Conservation (phyloP, 2,113 vertebrate species). For the Furnarius figulus region DNA sequence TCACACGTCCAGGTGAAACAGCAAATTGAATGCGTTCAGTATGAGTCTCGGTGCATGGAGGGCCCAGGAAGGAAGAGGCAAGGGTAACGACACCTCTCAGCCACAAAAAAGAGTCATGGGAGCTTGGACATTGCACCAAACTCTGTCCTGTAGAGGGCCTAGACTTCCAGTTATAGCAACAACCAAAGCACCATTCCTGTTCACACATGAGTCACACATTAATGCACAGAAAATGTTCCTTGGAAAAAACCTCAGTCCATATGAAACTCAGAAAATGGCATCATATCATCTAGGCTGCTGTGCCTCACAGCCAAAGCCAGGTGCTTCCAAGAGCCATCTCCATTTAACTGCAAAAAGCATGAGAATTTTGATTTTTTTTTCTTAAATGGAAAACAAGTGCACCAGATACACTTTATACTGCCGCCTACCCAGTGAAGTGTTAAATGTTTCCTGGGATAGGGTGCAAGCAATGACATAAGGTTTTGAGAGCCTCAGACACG, state of each 20-base stretch:
- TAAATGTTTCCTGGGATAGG: neutral
- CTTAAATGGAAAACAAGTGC: neutral
- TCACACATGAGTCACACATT: fast-evolving
- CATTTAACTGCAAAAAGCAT: neutral
- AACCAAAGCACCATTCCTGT: neutral
- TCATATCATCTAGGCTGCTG: neutral
- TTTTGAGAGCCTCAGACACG: neutral
- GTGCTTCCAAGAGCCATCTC: neutral
- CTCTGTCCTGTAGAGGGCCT: neutral
- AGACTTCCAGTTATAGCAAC: neutral
- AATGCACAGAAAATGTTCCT: neutral
- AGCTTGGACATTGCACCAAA: neutral
- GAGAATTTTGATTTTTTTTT: neutral
- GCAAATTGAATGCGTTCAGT: neutral
- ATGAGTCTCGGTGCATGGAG: neutral
- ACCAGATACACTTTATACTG: neutral
- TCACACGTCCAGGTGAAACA: neutral
- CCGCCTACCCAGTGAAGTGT: neutral
- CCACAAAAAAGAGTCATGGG: neutral
- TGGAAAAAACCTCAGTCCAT: neutral
- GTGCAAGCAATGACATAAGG: neutral
- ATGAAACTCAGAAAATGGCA: neutral
- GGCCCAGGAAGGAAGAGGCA: neutral
- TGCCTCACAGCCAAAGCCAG: neutral
- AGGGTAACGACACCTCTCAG: neutral